Evolutionary conservation across 2,888 invertebrate genomes (phyloP).

Genomic region (Eurytoma adleriae): DNA sequence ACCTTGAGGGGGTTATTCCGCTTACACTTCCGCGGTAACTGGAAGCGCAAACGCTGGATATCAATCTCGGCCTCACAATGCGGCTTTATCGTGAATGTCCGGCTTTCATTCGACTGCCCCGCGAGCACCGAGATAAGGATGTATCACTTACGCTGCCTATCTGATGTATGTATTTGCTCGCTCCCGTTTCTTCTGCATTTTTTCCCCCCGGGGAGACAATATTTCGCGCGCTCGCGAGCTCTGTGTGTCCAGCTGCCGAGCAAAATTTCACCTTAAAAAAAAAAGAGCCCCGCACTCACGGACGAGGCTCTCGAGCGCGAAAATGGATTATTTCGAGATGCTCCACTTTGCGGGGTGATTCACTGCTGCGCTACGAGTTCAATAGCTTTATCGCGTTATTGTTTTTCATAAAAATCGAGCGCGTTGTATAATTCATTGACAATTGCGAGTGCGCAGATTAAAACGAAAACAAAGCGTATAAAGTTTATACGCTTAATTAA

Average conservation of each 20-base stretch:
- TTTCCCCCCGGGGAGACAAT: constrained; percentile 36
- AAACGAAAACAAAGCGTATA: too few species aligned
- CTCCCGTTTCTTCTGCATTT: constrained; percentile 50
- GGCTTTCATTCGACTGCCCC: constrained; percentile 37
- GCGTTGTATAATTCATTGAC: too few species aligned
- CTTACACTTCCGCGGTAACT: constrained; percentile 47
- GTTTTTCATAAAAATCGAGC: too few species aligned
- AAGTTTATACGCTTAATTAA: too few species aligned
- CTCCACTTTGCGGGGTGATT: constrained; percentile 1
- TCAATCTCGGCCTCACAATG: constrained; percentile 36
- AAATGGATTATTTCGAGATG: constrained; percentile 22
- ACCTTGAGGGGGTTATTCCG: constrained; percentile 34
- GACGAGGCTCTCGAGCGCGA: background rate
- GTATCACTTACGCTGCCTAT: constrained; percentile 42
- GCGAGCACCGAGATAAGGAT: constrained; percentile 30
- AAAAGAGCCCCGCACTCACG: background rate
- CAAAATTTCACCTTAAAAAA: constrained; percentile 42
- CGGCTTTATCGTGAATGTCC: constrained; percentile 36
- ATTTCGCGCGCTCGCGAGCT: constrained; percentile 43
- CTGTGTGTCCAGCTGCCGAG: constrained; percentile 20
- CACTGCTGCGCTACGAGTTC: too few species aligned
- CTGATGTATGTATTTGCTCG: constrained; percentile 27
- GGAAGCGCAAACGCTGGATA: constrained; percentile 31
- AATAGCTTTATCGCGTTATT: too few species aligned
- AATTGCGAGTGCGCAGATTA: too few species aligned